Conservation (phyloP, 2,797 vertebrate species). For the Pagetopsis macropterus region DNA sequence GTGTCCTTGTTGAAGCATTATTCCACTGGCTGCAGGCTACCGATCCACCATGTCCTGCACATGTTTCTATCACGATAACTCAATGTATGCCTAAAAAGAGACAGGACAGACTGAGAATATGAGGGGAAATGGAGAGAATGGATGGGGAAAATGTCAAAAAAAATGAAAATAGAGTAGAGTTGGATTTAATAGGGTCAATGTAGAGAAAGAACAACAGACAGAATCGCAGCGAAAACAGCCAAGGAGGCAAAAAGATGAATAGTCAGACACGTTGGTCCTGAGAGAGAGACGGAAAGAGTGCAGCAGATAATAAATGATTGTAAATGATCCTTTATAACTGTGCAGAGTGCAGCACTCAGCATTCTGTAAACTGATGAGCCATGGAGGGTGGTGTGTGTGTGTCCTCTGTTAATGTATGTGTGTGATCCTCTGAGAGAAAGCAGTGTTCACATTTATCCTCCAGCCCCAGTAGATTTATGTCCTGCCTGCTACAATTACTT, state of each 20-base stretch:
- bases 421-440: slow-evolving; percentile 44
- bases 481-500: slow-evolving; percentile 57
- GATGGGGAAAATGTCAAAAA: slow-evolving; percentile 1
- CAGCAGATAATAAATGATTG: slow-evolving; percentile 57
- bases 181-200: background rate
- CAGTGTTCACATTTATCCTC: slow-evolving; percentile 56
- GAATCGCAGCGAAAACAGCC: background rate
- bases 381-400: slow-evolving; percentile 31
- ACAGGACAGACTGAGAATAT: background rate
- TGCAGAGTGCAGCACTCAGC: slow-evolving; percentile 66
- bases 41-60: slow-evolving; percentile 11
- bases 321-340: slow-evolving; percentile 67
- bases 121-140: background rate
- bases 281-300: slow-evolving; percentile 27
- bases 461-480: slow-evolving; percentile 43
- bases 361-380: slow-evolving; percentile 70
- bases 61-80: slow-evolving; percentile 34
- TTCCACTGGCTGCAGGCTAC: slow-evolving; percentile 18
- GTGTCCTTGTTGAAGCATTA: slow-evolving; percentile 25
- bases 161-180: background rate
- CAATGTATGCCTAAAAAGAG: slow-evolving; percentile 5
- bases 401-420: background rate
- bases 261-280: slow-evolving; percentile 36
- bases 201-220: slow-evolving; percentile 17
- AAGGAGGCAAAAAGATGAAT: slow-evolving; percentile 34